These are phyloP conservation scores for Trachythela sp. DNA, from an alignment of 64 coral and sea anemone species.

Conservation along the genomic window DNA sequence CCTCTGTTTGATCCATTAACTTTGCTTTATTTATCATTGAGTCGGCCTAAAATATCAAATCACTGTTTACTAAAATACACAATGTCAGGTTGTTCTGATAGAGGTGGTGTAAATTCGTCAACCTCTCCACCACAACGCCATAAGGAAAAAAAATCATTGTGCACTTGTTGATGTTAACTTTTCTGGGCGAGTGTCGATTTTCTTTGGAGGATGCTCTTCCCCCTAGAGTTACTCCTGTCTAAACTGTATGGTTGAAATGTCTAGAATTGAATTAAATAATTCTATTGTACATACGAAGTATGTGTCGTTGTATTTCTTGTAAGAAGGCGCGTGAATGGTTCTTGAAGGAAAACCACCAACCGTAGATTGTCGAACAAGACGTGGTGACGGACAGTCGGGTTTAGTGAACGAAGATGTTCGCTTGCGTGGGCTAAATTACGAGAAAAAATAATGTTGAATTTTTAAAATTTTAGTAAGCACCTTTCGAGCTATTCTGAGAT, in stretches of 20 bases:
- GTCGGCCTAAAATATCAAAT: background rate
- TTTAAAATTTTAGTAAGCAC: background rate
- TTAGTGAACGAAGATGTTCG: background rate
- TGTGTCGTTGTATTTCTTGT: background rate
- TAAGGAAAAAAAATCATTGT: too few species aligned
- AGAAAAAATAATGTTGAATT: background rate
- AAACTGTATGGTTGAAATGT: background rate
- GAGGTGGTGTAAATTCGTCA: too few species aligned
- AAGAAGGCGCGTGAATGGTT: background rate
- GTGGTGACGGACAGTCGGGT: background rate
- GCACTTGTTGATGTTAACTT: too few species aligned
- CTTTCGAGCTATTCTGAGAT: background rate
- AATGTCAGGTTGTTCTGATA: too few species aligned
- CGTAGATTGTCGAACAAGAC: background rate
- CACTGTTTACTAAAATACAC: background rate
- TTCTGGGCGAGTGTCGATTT: too few species aligned
- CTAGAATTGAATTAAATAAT: background rate
- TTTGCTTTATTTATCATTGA: background rate
- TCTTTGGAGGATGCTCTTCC: too few species aligned
- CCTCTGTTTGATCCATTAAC: background rate
- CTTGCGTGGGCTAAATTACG: background rate
- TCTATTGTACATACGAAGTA: background rate
- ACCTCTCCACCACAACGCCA: too few species aligned
- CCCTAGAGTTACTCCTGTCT: too few species aligned
- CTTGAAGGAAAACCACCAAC: background rate